Evolutionary conservation across 2,797 vertebrate genomes (phyloP), one percentile per base, ranked within the genome.

Genomic region (Artibeus lituratus): DNA sequence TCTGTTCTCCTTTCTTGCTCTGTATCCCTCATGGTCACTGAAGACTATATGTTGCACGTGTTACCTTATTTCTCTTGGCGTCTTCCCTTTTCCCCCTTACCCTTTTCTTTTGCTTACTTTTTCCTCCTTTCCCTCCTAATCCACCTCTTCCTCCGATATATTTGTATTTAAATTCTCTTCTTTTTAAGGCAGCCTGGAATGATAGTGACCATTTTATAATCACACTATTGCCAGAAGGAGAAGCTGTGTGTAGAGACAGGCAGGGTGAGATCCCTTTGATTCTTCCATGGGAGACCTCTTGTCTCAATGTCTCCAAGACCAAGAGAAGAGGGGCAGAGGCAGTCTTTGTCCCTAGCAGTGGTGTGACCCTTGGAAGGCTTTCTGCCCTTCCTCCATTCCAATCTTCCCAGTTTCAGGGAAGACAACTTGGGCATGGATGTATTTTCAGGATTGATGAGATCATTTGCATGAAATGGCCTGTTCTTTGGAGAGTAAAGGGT

Each of bases 221-320:
- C n/a, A 15, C 9, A 19, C 32, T 32, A 15, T 22, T 51, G 55
- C 10, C 21, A 47, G 55, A 21, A 37, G 55, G 24, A 57, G 26
- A 81, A 8, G n/a, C 6, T 39, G 37, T 77, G 59, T 26, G 65
- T 37, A 69, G 1, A 24, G n/a, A 29, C 0, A 59, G 70, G 18
- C 18, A 16, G 26, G 26, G 39, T 0, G 5, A 39, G 57, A 32
- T 12, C 12, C 29, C 21, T 15, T 24, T 10, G 42, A 29, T 39
- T 44, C 10, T 72, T 62, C 80, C 2, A 0, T 5, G 9, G 37
- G 11, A n/a, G 1, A 35, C 9, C 3, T 49, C 19, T 80, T 0
- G 0, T n/a, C 10, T 69, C 78, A 44, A 0, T 0, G 0, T 22
- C 47, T 42, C 49, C 14, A 21, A 44, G n/a, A 26, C 51, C 19